Evolutionary conservation across 2,888 invertebrate genomes (phyloP).

Genomic region (Itoplectis maculator): DNA sequence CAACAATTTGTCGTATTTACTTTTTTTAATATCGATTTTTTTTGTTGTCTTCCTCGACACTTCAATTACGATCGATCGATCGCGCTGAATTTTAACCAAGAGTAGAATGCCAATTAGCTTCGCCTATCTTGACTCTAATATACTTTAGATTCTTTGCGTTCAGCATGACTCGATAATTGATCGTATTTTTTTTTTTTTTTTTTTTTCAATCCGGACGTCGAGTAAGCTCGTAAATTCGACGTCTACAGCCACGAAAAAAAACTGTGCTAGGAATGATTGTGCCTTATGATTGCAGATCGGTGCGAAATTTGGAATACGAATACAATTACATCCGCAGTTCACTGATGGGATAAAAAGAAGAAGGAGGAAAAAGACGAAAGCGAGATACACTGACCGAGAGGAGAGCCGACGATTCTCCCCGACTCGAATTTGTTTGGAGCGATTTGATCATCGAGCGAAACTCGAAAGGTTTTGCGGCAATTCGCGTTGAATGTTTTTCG

Average conservation of each 20-base stretch:
- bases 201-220: conserved; percentile 7
- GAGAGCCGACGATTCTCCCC: background rate
- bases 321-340: conserved; percentile 64
- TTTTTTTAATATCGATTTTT: conserved; percentile 15
- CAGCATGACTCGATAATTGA: conserved; percentile 28
- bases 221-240: conserved; percentile 45
- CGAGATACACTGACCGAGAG: background rate
- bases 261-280: conserved; percentile 38
- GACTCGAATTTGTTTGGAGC: conserved; percentile 3
- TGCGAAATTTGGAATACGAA: conserved; percentile 74
- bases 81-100: conserved; percentile 49
- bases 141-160: conserved; percentile 9
- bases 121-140: background rate
- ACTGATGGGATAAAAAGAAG: conserved; percentile 45
- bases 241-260: conserved; percentile 26
- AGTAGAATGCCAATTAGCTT: conserved; percentile 5
- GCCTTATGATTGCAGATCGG: conserved; percentile 72
- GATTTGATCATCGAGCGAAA: conserved; percentile 28
- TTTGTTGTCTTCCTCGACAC: background rate
- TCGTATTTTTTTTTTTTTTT: conserved; percentile 6
- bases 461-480: conserved; percentile 31
- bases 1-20: conserved; percentile 45
- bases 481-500: conserved; percentile 57
- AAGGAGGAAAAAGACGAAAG: background rate
- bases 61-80: conserved; percentile 39